Conservation (phyloP, 2,113 vertebrate genomes). For the Henicopernis longicauda region DNA sequence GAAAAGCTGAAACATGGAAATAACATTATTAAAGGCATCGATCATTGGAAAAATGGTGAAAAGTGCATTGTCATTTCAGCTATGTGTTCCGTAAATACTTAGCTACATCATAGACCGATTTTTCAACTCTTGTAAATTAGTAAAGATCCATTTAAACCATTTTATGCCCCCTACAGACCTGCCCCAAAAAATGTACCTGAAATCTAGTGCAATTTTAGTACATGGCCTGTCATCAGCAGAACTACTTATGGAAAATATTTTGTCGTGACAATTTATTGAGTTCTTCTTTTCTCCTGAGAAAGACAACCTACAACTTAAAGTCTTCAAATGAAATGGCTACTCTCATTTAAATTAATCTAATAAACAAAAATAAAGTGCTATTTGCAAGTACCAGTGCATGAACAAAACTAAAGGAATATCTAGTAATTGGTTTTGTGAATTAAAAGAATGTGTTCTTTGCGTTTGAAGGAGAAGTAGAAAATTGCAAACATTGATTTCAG, state of each 20-base stretch:
- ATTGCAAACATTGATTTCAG: conserved; percentile 21
- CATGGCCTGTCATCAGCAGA: background rate
- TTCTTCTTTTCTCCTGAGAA: background rate
- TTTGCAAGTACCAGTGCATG: background rate
- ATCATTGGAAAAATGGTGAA: background rate
- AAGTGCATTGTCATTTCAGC: background rate
- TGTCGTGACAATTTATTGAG: background rate
- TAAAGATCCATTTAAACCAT: background rate
- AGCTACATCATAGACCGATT: background rate
- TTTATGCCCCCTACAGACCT: background rate
- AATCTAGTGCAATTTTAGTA: background rate
- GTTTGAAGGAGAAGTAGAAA: conserved; percentile 30
- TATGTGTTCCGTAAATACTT: background rate
- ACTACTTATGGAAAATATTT: background rate
- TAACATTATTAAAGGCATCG: background rate
- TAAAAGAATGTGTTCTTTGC: conserved; percentile 1
- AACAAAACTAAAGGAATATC: conserved; percentile 19
- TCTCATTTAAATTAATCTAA: background rate
- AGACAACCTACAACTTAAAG: background rate
- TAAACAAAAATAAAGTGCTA: conserved; percentile 4
- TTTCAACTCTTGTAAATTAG: background rate
- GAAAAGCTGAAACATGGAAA: background rate
- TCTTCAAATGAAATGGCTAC: background rate
- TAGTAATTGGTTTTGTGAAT: conserved; percentile 15
- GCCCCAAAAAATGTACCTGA: background rate